Evolutionary conservation across 2,888 invertebrate species (phyloP), one percentile per base, ranked within the genome.

Genomic region (Drosophila rellima): DNA sequence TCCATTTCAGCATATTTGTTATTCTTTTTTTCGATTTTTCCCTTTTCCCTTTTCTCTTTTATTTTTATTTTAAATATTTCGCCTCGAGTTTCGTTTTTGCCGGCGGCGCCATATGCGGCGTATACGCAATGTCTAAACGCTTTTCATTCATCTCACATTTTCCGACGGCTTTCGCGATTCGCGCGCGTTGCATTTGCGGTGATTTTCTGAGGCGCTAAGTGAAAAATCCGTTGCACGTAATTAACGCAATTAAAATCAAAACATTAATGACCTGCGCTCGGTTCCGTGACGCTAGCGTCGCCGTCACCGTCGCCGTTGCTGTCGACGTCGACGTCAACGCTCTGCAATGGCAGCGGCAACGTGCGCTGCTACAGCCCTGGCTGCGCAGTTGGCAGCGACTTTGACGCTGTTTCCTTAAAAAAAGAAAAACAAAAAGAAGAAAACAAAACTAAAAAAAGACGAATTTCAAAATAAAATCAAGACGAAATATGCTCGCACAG

Each of bases 171-270:
- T 61, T 72, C 20, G 47, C 48, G 44, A 23, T 2, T 52, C 37
- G 13, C 42, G 48, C 71, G 37, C 51, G 62, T 56, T 66, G 47
- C 65, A 50, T 51, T 64, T 52, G 51, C 44, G 45, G 39, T 50
- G 48, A 37, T 40, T 62, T 70, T 26, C 51, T 44, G 65, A 47
- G 68, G 65, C 67, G 67, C 68, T 75, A 78, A 90, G 78, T 86
- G 90, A 82, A 87, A 89, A 90, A 90, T 88, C 92, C 91, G 91
- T 82, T 79, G 89, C 89, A 91, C 84, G 92, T 91, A 91, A 91
- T 91, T 91, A 91, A 91, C 91, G 90, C 91, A 91, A 91, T 91
- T 91, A 91, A 91, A 91, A 91, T 89, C 92, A 91, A 91, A 91
- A 91, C 92, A 91, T 91, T 91, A 91, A 91, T 87, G 86, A 90